phyloP scores from a whole-genome alignment of 2,888 invertebrate genomes.

The Patella pellucida region DNA sequence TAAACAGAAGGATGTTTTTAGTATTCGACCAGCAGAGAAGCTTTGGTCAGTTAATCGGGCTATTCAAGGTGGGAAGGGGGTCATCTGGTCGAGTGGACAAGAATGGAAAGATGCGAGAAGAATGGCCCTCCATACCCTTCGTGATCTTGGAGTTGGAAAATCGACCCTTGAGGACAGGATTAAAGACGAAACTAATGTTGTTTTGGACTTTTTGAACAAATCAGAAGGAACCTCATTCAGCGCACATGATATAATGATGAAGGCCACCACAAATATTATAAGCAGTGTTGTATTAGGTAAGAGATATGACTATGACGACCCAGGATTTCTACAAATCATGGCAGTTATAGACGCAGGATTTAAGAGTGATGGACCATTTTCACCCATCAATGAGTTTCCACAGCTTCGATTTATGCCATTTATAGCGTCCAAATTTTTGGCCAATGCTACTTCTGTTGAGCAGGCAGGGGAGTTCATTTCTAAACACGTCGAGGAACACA shows the following conservation, averaged over 20 bases:
- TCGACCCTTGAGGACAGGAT: slow-evolving; percentile 50
- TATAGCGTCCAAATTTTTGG: slow-evolving; percentile 28
- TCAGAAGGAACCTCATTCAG: too few relatives aligned
- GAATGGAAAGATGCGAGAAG: slow-evolving; percentile 49
- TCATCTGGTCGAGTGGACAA: slow-evolving; percentile 49
- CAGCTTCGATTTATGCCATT: slow-evolving; percentile 45
- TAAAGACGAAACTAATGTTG: slow-evolving; percentile 43
- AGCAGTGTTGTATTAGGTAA: slow-evolving; percentile 56
- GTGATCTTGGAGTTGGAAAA: slow-evolving; percentile 58
- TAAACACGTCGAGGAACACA: slow-evolving; percentile 29
- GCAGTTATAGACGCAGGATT: slow-evolving; percentile 46
- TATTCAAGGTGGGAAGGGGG: slow-evolving; percentile 30
- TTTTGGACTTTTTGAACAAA: slow-evolving; percentile 23
- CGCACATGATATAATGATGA: slow-evolving; percentile 35
- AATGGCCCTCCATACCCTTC: slow-evolving; percentile 48
- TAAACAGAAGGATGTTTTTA: slow-evolving; percentile 5
- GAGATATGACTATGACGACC: slow-evolving; percentile 51
- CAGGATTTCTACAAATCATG: slow-evolving; percentile 44
- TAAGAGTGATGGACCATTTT: slow-evolving; percentile 45
- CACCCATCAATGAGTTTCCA: slow-evolving; percentile 53
- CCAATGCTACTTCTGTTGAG: not conserved
- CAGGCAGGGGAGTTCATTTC: not conserved
- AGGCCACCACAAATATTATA: slow-evolving; percentile 54
- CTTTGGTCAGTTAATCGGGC: not conserved
- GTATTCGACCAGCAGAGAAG: not conserved